Conservation (phyloP, 2,113 vertebrate genomes). For the Calyptomena viridis region DNA sequence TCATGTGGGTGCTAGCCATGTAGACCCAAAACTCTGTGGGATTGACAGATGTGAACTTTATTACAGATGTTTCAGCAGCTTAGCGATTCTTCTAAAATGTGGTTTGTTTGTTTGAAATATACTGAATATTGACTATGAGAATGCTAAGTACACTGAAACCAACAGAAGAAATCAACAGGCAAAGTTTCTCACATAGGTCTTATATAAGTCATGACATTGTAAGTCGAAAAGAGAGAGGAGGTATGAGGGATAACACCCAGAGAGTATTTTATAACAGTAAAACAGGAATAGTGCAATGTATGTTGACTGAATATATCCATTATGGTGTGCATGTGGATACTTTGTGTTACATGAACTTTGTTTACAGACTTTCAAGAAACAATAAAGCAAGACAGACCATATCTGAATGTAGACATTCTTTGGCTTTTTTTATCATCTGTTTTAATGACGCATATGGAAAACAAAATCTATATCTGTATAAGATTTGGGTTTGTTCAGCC, state of each 20-base stretch:
- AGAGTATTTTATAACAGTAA: background rate
- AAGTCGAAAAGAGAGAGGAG: background rate
- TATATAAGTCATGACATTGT: background rate
- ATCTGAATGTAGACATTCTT: background rate
- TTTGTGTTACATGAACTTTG: background rate
- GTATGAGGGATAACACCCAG: background rate
- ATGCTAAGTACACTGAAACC: background rate
- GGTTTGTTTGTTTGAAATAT: background rate
- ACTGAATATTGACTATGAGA: background rate
- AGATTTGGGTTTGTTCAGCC: background rate
- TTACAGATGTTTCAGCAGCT: background rate
- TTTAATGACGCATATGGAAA: background rate
- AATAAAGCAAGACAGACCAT: background rate
- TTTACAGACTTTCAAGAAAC: background rate
- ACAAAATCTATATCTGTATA: conserved; percentile 6
- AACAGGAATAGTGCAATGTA: background rate
- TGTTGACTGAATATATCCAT: background rate
- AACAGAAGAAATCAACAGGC: background rate
- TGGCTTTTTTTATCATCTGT: background rate
- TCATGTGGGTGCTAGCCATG: background rate
- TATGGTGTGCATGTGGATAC: background rate
- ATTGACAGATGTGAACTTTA: background rate
- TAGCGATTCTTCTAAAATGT: background rate
- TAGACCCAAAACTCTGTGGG: background rate
- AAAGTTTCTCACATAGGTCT: background rate